These are phyloP conservation scores for Hydractinia symbiolongicarpus DNA, from an alignment of 30 jellyfish, hydroid and myxozoan genomes.

Conservation along the genomic window DNA sequence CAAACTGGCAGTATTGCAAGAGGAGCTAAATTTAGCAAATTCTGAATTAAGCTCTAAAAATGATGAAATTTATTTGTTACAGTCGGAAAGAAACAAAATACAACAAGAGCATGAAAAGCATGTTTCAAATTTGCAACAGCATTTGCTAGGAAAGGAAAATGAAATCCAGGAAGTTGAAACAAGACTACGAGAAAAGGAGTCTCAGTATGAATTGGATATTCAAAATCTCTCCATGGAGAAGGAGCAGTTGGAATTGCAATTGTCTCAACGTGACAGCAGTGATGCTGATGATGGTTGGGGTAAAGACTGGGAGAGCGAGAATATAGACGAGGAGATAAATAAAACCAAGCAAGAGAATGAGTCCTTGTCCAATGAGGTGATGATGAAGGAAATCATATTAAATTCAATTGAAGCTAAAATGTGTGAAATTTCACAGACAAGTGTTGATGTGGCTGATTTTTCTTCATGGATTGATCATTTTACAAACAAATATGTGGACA, in stretches of 20 bases:
- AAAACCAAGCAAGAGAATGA: constrained; percentile 21
- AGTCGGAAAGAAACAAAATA: constrained; percentile 10
- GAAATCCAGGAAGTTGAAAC: constrained; percentile 16
- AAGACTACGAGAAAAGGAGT: constrained; percentile 4
- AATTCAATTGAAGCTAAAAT: constrained; percentile 35
- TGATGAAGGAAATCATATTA: constrained; percentile 38
- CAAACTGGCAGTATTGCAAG: constrained; percentile 3
- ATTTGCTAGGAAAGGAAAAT: constrained; percentile 29
- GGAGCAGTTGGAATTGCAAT: constrained; percentile 7
- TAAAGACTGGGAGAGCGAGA: constrained; percentile 22
- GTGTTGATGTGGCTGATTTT: constrained; percentile 34
- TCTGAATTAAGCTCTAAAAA: constrained; percentile 27
- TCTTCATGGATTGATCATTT: constrained; percentile 29
- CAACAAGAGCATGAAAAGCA: constrained; percentile 24
- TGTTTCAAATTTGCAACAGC: constrained; percentile 12
- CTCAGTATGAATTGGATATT: constrained; percentile 10
- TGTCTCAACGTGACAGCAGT: background rate
- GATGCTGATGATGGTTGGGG: constrained; percentile 19
- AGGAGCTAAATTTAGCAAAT: background rate
- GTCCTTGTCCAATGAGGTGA: constrained; percentile 35
- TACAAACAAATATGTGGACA: background rate
- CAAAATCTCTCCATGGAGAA: constrained; percentile 17
- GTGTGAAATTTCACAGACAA: constrained; percentile 20
- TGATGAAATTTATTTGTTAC: constrained; percentile 14
- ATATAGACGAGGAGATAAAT: constrained; percentile 2